Evolutionary conservation across 2,888 invertebrate genomes (phyloP).

Genomic region (Phragmatobia fuliginosa): DNA sequence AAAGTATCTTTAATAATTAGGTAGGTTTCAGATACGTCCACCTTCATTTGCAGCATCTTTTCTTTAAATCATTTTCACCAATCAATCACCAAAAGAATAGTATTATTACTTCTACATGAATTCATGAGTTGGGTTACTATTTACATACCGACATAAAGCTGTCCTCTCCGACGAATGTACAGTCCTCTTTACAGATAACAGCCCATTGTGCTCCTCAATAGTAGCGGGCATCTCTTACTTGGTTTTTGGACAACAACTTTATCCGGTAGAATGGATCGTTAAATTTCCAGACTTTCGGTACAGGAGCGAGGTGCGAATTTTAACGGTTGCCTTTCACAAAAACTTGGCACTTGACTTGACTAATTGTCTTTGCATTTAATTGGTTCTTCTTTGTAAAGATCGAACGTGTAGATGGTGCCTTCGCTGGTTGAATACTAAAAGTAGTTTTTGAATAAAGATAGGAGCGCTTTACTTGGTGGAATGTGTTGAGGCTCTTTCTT

Average conservation of each 20-base stretch:
- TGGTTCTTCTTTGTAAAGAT: conserved; percentile 44
- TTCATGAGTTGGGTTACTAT: background rate
- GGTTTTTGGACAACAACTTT: conserved; percentile 80
- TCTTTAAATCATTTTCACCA: too few relatives aligned
- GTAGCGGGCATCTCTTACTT: conserved; percentile 54
- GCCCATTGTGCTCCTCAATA: conserved; percentile 69
- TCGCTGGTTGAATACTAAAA: conserved; percentile 37
- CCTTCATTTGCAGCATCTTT: background rate
- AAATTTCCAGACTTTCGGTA: conserved; percentile 54
- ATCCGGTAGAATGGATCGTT: conserved; percentile 82
- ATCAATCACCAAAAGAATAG: background rate
- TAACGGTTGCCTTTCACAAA: conserved; percentile 52
- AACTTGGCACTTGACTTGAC: conserved; percentile 49
- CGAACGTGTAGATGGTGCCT: conserved; percentile 35
- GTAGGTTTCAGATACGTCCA: background rate
- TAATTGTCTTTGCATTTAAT: conserved; percentile 57
- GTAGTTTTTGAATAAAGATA: conserved; percentile 15
- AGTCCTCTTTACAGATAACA: conserved; percentile 58
- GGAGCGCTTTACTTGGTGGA: conserved; percentile 1
- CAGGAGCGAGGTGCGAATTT: conserved; percentile 66
- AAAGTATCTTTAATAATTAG: background rate
- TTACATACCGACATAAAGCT: background rate
- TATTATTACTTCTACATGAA: background rate
- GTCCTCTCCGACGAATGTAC: conserved; percentile 33
- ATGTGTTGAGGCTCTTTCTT: background rate